phyloP scores from a whole-genome alignment of 2,797 vertebrate genomes.

The Alcedo atthis region DNA sequence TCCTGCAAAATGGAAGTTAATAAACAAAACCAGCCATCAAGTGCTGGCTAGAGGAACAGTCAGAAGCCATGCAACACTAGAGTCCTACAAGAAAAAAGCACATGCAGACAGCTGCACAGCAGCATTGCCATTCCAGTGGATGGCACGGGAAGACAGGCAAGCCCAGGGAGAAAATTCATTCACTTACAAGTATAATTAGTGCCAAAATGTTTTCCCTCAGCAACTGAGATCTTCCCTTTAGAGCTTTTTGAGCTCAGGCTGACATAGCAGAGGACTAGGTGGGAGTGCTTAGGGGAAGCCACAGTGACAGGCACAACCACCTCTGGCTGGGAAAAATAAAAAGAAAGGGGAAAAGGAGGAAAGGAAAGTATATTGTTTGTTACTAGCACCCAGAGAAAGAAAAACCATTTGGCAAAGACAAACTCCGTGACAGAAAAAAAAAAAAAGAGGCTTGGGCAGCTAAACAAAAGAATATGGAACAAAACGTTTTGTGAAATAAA shows the following conservation, averaged over 20 bases:
- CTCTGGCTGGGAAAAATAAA: conserved; percentile 86
- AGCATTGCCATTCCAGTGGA: background rate
- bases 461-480: background rate
- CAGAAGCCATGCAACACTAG: conserved; percentile 57
- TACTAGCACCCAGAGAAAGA: conserved; percentile 47
- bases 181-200: conserved; percentile 89
- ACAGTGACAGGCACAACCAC: conserved; percentile 82
- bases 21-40: conserved; percentile 65
- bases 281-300: conserved; percentile 84
- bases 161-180: conserved; percentile 68
- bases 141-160: conserved; percentile 37
- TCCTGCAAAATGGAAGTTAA: conserved; percentile 84
- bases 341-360: conserved; percentile 70
- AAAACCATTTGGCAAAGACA: conserved; percentile 55
- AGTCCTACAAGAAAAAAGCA: background rate
- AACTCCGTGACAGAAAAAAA: background rate
- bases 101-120: conserved; percentile 4
- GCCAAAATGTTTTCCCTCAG: conserved; percentile 83
- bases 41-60: conserved; percentile 24
- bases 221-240: conserved; percentile 82
- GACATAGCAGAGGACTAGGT: conserved; percentile 83
- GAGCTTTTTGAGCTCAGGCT: conserved; percentile 76
- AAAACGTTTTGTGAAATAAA: background rate
- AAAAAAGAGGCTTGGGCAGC: background rate
- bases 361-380: conserved; percentile 57